Evolutionary conservation across 2,113 vertebrate species (phyloP).

Genomic region (Amazona vittata): DNA sequence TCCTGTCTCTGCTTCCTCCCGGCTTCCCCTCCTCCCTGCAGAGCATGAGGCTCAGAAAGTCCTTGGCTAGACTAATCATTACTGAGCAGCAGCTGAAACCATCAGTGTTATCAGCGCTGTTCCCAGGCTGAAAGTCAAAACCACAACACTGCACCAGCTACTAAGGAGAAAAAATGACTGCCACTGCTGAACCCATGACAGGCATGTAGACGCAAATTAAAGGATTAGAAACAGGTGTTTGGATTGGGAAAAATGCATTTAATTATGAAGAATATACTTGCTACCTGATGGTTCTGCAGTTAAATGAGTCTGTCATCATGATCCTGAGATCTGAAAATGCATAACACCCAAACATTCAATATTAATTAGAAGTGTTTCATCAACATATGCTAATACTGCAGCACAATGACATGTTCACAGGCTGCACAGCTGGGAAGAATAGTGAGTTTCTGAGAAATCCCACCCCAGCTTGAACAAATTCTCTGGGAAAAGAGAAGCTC

Average conservation of each 20-base stretch:
- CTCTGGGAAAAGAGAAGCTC: background rate
- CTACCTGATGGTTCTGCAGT: background rate
- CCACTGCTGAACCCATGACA: no score
- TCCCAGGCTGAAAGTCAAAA: no score
- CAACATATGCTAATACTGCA: background rate
- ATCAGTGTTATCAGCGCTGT: no score
- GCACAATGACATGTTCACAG: background rate
- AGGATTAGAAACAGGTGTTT: background rate
- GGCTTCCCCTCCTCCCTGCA: no score
- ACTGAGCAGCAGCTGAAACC: no score
- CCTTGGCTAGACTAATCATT: no score
- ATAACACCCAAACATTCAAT: background rate
- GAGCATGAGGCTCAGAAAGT: no score
- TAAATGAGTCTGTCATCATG: background rate
- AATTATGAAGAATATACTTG: background rate
- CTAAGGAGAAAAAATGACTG: no score
- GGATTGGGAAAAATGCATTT: background rate
- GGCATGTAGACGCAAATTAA: background rate
- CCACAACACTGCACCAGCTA: no score
- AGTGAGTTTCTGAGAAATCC: background rate
- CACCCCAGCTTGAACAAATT: background rate
- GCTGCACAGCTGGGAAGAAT: background rate
- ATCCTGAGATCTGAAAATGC: background rate
- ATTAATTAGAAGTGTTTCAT: background rate
- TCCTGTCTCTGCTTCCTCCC: no score